Percentiles rank a stretch among this genome's conserved stretches.
Conservation (phyloP, 2,888 invertebrate species). For the Asteroscopus sphinx region DNA sequence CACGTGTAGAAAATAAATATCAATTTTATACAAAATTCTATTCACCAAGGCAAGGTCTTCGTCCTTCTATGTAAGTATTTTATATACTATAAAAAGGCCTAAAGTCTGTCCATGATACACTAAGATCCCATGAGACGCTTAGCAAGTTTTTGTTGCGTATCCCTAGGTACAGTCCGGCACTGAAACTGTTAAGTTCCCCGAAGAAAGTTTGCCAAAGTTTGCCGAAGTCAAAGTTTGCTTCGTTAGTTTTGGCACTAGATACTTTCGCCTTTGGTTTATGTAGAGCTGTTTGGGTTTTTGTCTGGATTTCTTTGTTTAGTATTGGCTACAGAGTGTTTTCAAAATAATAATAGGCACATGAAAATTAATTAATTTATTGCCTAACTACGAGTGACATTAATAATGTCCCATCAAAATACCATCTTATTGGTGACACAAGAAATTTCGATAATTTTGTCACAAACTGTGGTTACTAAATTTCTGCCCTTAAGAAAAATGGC, state of each 20-base stretch:
- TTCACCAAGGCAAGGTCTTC: conserved; percentile 22
- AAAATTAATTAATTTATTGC: too few species aligned
- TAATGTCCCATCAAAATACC: too few species aligned
- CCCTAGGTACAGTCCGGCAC: conserved; percentile 45
- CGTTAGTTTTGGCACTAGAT: conserved; percentile 53
- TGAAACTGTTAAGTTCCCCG: conserved; percentile 52
- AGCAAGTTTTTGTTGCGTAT: conserved; percentile 53
- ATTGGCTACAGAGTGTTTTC: conserved; percentile 2
- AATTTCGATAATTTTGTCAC: too few species aligned
- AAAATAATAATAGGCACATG: too few species aligned
- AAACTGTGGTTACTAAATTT: too few species aligned
- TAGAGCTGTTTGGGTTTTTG: conserved; percentile 26
- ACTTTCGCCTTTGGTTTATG: conserved; percentile 38
- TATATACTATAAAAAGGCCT: conserved; percentile 11
- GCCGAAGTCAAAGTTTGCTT: conserved; percentile 47
- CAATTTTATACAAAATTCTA: conserved; percentile 48
- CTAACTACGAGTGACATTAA: too few species aligned
- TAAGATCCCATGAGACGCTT: conserved; percentile 51
- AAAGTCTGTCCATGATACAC: conserved; percentile 53
- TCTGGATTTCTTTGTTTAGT: conserved; percentile 28
- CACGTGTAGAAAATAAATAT: conserved; percentile 19
- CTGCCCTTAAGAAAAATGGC: too few species aligned
- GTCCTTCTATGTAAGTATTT: conserved; percentile 10
- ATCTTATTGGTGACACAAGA: too few species aligned
- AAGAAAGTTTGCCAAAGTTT: conserved; percentile 48